Evolutionary conservation across 1,140 invertebrate genomes (phyloP).

Genomic region (Macrosteles quadrilineatus): DNA sequence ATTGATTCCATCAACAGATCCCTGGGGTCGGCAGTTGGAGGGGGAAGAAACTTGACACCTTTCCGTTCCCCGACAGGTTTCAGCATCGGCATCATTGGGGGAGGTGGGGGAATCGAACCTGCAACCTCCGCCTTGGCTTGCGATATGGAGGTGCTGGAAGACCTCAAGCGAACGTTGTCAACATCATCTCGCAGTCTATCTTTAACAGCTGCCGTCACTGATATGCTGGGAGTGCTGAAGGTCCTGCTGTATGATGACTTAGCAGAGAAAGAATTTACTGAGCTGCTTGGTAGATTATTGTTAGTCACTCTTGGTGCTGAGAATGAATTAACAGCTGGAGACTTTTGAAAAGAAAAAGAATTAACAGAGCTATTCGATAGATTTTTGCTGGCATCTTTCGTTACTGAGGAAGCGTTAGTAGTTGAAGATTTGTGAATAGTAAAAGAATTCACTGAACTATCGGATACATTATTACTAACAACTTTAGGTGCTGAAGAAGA

Average conservation of each 20-base stretch:
- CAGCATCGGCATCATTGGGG: slow-evolving; percentile 32
- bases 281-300: no score
- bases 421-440: no score
- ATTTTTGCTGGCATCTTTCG: no score
- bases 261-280: no score
- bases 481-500: no score
- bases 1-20: slow-evolving; percentile 72
- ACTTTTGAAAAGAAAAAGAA: no score
- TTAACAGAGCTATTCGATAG: no score
- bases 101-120: slow-evolving; percentile 29
- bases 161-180: slow-evolving; percentile 48
- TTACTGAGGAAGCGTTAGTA: no score
- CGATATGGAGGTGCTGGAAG: slow-evolving; percentile 49
- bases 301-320: no score
- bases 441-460: no score
- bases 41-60: slow-evolving; percentile 17
- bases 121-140: slow-evolving; percentile 35
- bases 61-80: slow-evolving; percentile 23
- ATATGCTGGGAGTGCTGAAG: background rate
- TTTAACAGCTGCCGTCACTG: slow-evolving; percentile 16
- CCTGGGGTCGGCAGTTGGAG: slow-evolving; percentile 56
- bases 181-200: slow-evolving; percentile 44
- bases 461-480: no score
- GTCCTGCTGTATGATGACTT: background rate
- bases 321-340: no score